A percentile compares a stretch with the other conserved stretches of the same genome.
Evolutionary conservation across 1,140 invertebrate genomes (phyloP).

Genomic region (Panulirus ornatus): DNA sequence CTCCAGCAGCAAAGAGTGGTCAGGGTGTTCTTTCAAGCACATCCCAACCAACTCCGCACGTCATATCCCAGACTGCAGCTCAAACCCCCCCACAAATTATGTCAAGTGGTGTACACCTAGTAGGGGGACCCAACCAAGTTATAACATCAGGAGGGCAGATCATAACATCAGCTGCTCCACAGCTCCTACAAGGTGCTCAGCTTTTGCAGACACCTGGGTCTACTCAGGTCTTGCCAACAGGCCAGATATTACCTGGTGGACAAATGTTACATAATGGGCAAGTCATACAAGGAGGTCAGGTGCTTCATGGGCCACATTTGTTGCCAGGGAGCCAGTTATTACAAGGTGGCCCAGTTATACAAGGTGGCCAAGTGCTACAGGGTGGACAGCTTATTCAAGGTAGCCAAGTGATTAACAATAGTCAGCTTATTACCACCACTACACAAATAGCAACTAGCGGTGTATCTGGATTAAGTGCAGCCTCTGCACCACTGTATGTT

Average conservation of each 20-base stretch:
- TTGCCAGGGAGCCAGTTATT: slow-evolving; percentile 40
- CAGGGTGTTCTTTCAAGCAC: slow-evolving; percentile 36
- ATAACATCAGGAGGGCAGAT: slow-evolving; percentile 70
- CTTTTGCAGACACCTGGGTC: slow-evolving; percentile 56
- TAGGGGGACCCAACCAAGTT: slow-evolving; percentile 57
- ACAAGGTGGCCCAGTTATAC: slow-evolving; percentile 57
- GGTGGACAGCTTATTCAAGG: slow-evolving; percentile 61
- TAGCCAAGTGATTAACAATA: slow-evolving; percentile 61
- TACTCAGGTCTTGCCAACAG: slow-evolving; percentile 57
- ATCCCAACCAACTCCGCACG: slow-evolving; percentile 57
- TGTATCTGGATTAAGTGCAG: slow-evolving; percentile 38
- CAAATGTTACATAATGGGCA: slow-evolving; percentile 63
- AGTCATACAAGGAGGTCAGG: slow-evolving; percentile 56
- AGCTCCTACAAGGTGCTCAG: slow-evolving; percentile 54
- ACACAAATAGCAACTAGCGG: slow-evolving; percentile 59
- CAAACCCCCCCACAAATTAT: slow-evolving; percentile 54
- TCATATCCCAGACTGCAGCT: slow-evolving; percentile 53
- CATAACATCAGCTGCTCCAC: slow-evolving; percentile 55
- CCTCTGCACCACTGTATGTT: slow-evolving; percentile 52
- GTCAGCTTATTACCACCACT: slow-evolving; percentile 64
- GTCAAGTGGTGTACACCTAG: slow-evolving; percentile 59
- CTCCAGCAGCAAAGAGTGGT: slow-evolving; percentile 48
- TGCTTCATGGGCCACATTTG: slow-evolving; percentile 46
- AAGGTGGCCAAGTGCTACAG: slow-evolving; percentile 52
- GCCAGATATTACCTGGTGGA: slow-evolving; percentile 50